Evolutionary conservation across 1,140 invertebrate species (phyloP).

Genomic region (Bombyx mandarina): DNA sequence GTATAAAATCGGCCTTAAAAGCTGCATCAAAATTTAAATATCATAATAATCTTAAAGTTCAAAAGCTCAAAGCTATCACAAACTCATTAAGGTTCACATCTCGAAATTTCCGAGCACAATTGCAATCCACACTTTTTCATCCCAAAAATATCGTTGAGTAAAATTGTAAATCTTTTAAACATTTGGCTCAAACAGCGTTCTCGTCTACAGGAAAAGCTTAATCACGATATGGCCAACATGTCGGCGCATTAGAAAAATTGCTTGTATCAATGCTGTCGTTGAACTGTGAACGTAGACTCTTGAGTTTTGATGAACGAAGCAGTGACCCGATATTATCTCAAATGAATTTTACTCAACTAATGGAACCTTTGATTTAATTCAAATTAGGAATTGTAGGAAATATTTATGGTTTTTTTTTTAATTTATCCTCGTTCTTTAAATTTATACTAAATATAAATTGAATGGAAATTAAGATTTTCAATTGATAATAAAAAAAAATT

Average conservation of each 20-base stretch:
- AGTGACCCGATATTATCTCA: not conserved
- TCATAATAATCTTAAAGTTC: too few species aligned
- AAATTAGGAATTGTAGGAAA: not conserved
- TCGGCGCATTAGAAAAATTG: constrained; percentile 21
- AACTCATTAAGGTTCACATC: too few species aligned
- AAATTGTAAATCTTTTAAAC: constrained; percentile 8
- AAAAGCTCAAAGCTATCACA: too few species aligned
- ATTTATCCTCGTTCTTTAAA: not conserved
- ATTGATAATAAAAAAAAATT: not conserved
- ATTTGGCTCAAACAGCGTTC: constrained; percentile 11
- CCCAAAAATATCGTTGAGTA: too few species aligned
- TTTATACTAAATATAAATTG: too few species aligned
- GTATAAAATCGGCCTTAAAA: too few species aligned
- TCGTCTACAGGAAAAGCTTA: constrained; percentile 9
- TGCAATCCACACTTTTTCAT: too few species aligned
- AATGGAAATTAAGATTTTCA: not conserved
- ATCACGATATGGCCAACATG: constrained; percentile 18
- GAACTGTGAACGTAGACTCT: constrained; percentile 11
- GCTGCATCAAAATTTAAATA: too few species aligned
- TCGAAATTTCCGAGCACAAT: too few species aligned
- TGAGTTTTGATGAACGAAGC: constrained; percentile 7
- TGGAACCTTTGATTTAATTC: not conserved
- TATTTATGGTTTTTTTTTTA: not conserved
- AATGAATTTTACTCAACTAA: too few species aligned
- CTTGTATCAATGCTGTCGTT: constrained; percentile 15